These are phyloP conservation scores for Glossophaga mutica DNA, from an alignment of 2,797 vertebrate species.

Conservation along the genomic window DNA sequence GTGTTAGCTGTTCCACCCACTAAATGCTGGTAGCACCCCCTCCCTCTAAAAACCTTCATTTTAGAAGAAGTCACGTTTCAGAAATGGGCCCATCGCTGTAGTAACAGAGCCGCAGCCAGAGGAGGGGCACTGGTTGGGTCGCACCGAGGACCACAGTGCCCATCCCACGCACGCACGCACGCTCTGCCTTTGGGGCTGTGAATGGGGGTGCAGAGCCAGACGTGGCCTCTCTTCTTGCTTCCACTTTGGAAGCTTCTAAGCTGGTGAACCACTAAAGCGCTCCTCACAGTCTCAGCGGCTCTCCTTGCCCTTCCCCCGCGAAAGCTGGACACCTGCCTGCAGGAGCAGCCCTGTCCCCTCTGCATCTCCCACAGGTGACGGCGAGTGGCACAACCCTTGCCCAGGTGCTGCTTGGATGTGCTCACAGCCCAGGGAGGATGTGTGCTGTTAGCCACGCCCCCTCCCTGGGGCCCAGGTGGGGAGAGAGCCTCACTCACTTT, in stretches of 20 bases:
- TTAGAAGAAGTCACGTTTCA: background rate
- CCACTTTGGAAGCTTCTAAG: background rate
- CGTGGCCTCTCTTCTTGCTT: too few relatives aligned
- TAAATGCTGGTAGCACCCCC: background rate
- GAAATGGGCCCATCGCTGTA: background rate
- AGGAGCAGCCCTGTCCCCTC: background rate
- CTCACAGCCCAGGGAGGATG: rapidly evolving
- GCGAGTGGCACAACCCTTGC: rapidly evolving
- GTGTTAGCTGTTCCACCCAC: too few relatives aligned
- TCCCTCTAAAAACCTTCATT: background rate
- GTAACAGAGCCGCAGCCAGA: background rate
- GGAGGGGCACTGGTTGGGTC: background rate
- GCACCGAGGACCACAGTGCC: rapidly evolving
- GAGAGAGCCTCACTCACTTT: background rate
- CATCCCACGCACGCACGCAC: rapidly evolving
- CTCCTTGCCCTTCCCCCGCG: background rate
- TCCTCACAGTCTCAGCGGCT: rapidly evolving
- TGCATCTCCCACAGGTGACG: rapidly evolving
- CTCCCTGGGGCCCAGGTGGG: background rate
- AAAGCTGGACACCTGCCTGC: background rate
- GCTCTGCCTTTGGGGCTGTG: rapidly evolving
- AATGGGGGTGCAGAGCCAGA: too few relatives aligned
- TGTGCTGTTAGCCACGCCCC: rapidly evolving
- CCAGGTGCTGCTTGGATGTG: rapidly evolving
- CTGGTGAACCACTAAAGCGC: rapidly evolving